Conservation (phyloP, 2,797 vertebrate species). For the Ceyx erithaca region DNA sequence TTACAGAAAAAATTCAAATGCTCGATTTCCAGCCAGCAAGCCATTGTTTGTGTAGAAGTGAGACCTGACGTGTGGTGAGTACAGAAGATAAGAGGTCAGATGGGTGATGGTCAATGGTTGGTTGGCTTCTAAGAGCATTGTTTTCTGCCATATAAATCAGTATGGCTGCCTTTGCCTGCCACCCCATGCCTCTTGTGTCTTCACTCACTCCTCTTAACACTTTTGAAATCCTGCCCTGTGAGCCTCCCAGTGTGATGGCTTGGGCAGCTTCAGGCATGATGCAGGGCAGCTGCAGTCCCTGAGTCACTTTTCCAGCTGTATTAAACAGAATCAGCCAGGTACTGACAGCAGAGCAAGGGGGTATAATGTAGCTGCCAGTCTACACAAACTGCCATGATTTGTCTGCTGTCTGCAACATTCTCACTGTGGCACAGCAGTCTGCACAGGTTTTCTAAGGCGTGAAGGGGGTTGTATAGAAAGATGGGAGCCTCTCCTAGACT, state of each 20-base stretch:
- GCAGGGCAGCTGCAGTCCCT: not conserved
- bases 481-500: not conserved
- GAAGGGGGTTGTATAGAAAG: rapidly evolving
- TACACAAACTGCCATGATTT: rapidly evolving
- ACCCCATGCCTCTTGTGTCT: not conserved
- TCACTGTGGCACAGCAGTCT: rapidly evolving
- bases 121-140: not conserved
- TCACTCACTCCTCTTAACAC: not conserved
- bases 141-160: not conserved
- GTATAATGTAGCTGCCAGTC: not conserved
- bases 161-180: not conserved
- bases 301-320: not conserved
- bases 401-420: rapidly evolving
- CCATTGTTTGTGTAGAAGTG: not conserved
- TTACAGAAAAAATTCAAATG: not conserved
- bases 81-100: not conserved
- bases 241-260: not conserved
- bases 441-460: rapidly evolving
- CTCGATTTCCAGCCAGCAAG: rapidly evolving
- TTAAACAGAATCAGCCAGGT: not conserved
- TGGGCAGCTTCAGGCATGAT: not conserved
- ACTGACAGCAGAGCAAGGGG: not conserved
- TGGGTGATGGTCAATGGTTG: not conserved
- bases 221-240: not conserved
- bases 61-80: rapidly evolving